Percentiles rank a stretch among this genome's conserved stretches.
Conservation (phyloP, 1,140 invertebrate species). For the Euglossa dilemma region DNA sequence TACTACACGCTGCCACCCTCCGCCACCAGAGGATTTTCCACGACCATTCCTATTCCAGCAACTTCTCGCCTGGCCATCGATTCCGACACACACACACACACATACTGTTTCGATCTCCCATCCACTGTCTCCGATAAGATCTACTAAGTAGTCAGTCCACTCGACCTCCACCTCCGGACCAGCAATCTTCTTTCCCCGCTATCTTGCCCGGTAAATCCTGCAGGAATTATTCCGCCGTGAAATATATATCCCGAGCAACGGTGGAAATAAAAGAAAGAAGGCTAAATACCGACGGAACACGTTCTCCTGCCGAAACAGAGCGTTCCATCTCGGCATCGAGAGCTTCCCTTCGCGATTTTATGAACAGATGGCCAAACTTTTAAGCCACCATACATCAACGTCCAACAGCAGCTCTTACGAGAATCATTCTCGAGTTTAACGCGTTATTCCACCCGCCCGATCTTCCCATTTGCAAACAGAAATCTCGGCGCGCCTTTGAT, state of each 20-base stretch:
- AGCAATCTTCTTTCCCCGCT: background rate
- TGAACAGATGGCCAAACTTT: slow-evolving; percentile 31
- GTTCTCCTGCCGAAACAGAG: too few relatives aligned
- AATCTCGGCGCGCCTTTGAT: too few relatives aligned
- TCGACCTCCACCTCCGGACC: background rate
- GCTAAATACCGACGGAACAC: too few relatives aligned
- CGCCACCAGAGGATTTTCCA: background rate
- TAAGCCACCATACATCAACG: slow-evolving; percentile 28
- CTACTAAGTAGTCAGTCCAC: background rate
- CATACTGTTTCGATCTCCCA: background rate
- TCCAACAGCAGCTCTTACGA: slow-evolving; percentile 6
- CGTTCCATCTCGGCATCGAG: background rate
- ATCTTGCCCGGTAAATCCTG: background rate
- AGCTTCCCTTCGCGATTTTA: background rate
- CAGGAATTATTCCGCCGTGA: background rate
- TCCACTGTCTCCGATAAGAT: background rate
- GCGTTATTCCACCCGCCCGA: slow-evolving; percentile 26
- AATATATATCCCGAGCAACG: background rate
- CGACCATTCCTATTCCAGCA: background rate
- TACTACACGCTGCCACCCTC: slow-evolving; percentile 5
- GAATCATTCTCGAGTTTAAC: background rate
- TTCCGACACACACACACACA: background rate
- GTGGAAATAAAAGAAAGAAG: background rate
- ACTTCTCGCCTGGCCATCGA: slow-evolving; percentile 3
- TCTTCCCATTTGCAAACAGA: background rate